phyloP scores from a whole-genome alignment of 2,113 vertebrate genomes.

The Phyllopteryx taeniolatus region DNA sequence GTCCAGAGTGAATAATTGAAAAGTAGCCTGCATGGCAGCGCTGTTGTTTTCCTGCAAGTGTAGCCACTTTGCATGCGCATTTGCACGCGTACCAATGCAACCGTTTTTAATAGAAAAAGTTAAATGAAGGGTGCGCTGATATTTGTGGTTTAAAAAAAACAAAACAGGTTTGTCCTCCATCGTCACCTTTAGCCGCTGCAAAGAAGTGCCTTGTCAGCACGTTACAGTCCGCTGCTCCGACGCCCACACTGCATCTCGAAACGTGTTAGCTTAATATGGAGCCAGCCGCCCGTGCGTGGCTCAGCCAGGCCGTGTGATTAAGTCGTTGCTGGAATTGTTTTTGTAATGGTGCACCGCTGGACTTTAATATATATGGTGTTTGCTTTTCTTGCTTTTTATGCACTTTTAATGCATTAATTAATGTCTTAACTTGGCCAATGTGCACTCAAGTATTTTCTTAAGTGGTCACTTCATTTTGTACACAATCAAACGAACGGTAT shows the following conservation, averaged over 20 bases:
- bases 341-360: neutral
- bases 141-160: constrained; percentile 2
- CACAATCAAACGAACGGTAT: neutral
- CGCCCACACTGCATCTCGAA: neutral
- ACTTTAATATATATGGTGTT: neutral
- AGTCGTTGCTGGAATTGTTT: neutral
- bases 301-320: neutral
- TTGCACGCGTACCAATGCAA: neutral
- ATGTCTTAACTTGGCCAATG: neutral
- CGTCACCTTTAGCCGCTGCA: constrained; percentile 20
- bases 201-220: constrained; percentile 41
- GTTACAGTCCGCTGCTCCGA: neutral
- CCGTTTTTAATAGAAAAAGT: neutral
- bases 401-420: neutral
- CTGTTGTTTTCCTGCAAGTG: neutral
- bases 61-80: neutral
- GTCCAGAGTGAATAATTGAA: constrained; percentile 7
- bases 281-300: neutral
- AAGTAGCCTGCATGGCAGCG: neutral
- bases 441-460: neutral
- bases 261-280: neutral
- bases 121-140: neutral
- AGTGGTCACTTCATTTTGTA: neutral
- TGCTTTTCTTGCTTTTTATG: neutral
- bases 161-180: constrained; percentile 25